Conservation (phyloP, 2,797 vertebrate genomes). For the Anabas testudineus region DNA sequence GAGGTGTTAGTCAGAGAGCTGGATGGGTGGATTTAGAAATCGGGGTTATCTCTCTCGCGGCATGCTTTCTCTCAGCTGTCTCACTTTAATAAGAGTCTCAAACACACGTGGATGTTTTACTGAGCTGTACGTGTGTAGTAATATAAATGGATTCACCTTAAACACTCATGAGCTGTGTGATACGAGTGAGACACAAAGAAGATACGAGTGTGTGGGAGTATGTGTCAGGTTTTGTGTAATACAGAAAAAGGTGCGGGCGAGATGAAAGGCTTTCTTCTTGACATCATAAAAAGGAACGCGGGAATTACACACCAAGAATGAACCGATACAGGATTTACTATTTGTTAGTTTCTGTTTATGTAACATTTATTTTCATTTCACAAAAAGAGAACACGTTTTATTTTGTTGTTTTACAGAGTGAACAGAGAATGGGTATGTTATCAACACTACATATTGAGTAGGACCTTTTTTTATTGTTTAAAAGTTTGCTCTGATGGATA, state of each 20-base stretch:
- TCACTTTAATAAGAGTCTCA: not conserved
- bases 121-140: not conserved
- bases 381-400: too few species aligned
- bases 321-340: not conserved
- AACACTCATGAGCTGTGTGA: constrained; percentile 14
- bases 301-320: not conserved
- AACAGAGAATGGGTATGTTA: too few species aligned
- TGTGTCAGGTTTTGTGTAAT: not conserved
- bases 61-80: not conserved
- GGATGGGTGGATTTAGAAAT: constrained; percentile 24
- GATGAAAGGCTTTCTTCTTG: constrained; percentile 13
- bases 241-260: not conserved
- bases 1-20: constrained; percentile 36
- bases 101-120: not conserved
- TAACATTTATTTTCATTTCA: too few species aligned
- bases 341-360: too few species aligned
- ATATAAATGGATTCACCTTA: not conserved
- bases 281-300: constrained; percentile 22
- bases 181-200: not conserved
- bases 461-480: too few species aligned
- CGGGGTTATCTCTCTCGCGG: constrained; percentile 35
- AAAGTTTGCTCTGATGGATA: too few species aligned
- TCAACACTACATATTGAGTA: too few species aligned
- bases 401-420: too few species aligned
- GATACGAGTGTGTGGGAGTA: not conserved